phyloP scores from a whole-genome alignment of 1,140 invertebrate species.

The Drosophila nannoptera region DNA sequence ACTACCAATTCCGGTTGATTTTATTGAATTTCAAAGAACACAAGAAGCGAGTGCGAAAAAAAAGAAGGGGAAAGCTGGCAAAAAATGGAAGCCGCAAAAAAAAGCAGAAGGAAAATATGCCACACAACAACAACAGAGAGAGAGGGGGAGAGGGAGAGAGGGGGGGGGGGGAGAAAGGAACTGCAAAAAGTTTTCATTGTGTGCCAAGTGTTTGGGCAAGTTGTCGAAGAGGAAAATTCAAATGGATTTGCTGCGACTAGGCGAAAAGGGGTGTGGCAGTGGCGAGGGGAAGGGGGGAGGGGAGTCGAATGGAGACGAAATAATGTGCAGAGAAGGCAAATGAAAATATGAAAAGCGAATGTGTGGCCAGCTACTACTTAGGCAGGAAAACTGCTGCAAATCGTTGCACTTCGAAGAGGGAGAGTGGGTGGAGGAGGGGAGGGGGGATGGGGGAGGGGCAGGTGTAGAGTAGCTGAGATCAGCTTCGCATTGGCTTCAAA shows the following conservation, averaged over 20 bases:
- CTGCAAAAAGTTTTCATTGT: constrained; percentile 29
- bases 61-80: constrained; percentile 9
- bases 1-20: constrained; percentile 51
- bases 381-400: too few species aligned
- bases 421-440: not conserved
- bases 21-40: constrained; percentile 63
- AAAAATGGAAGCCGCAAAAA: constrained; percentile 14
- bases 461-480: too few species aligned
- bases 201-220: constrained; percentile 23
- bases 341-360: not conserved
- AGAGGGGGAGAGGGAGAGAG: too few species aligned
- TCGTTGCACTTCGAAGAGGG: not conserved
- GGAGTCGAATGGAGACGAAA: not conserved
- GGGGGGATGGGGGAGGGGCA: too few species aligned
- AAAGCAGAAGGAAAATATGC: constrained; percentile 7
- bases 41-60: constrained; percentile 7
- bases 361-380: too few species aligned
- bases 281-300: too few species aligned
- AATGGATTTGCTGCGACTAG: constrained; percentile 35
- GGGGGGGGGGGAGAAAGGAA: not conserved
- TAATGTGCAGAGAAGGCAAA: not conserved
- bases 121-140: not conserved
- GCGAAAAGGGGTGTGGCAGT: not conserved
- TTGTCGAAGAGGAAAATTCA: constrained; percentile 43
- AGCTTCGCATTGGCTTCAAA: too few species aligned